Conservation (phyloP, 2,113 vertebrate species). For the Rhineura floridana region DNA sequence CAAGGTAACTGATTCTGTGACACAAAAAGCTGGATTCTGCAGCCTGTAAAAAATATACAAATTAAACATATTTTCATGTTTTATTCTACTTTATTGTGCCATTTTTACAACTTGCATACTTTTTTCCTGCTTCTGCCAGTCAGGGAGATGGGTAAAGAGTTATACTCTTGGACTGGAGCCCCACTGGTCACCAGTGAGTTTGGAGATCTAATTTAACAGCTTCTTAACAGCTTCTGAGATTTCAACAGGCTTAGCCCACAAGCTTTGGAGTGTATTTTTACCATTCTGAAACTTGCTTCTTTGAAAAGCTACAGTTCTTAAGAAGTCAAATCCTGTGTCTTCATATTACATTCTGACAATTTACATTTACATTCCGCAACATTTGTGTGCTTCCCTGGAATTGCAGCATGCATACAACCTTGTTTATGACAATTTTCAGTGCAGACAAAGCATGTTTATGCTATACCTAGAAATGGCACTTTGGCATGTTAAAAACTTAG, state of each 20-base stretch:
- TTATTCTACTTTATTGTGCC: not conserved
- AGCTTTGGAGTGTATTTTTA: not conserved
- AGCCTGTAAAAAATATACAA: not conserved
- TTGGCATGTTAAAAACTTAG: no score
- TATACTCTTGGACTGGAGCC: not conserved
- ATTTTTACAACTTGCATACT: not conserved
- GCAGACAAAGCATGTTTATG: not conserved
- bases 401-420: not conserved
- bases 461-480: not conserved
- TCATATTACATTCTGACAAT: not conserved
- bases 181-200: not conserved
- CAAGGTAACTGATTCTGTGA: not conserved
- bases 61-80: not conserved
- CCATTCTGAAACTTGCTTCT: not conserved
- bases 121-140: not conserved
- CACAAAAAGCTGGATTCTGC: not conserved
- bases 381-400: not conserved
- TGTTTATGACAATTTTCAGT: not conserved
- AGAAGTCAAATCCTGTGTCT: not conserved
- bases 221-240: not conserved
- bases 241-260: not conserved
- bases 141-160: no score
- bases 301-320: not conserved
- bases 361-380: not conserved
- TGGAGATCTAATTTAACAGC: not conserved